Evolutionary conservation across 2,113 vertebrate genomes (phyloP).

Genomic region (Clinocottus analis): DNA sequence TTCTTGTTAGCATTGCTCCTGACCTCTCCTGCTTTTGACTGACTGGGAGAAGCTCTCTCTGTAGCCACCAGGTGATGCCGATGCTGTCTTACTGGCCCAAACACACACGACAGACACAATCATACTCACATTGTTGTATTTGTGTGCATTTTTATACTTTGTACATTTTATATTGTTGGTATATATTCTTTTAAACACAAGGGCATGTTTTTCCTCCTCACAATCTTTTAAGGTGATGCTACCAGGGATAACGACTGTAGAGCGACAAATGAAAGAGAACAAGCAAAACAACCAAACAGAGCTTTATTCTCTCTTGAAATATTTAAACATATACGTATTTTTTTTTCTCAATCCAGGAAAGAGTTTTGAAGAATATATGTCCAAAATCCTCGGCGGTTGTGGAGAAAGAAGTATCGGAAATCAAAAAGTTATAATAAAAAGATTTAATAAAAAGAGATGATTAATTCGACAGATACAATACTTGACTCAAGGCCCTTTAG

Average conservation of each 20-base stretch:
- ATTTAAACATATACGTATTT: no score
- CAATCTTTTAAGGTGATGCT: background rate
- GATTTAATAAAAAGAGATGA: no score
- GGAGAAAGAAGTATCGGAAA: no score
- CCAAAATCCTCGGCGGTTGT: no score
- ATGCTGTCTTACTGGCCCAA: background rate
- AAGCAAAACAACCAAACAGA: background rate
- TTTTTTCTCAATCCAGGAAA: background rate
- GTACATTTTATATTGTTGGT: background rate
- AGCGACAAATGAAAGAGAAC: background rate
- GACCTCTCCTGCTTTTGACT: background rate
- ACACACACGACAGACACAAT: background rate
- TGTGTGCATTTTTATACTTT: background rate
- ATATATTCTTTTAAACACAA: background rate
- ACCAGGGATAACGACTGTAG: background rate
- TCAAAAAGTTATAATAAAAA: no score
- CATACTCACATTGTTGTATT: no score
- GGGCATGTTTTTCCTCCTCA: background rate
- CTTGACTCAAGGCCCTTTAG: no score
- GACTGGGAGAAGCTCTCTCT: slow-evolving; percentile 10
- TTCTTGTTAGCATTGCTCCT: slow-evolving; percentile 1
- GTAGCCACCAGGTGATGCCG: slow-evolving; percentile 22
- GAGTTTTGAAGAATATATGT: no score
- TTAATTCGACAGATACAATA: no score
- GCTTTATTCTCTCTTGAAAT: background rate